phyloP scores from a whole-genome alignment of 2,888 invertebrate species.

The Drosophila lacicola region DNA sequence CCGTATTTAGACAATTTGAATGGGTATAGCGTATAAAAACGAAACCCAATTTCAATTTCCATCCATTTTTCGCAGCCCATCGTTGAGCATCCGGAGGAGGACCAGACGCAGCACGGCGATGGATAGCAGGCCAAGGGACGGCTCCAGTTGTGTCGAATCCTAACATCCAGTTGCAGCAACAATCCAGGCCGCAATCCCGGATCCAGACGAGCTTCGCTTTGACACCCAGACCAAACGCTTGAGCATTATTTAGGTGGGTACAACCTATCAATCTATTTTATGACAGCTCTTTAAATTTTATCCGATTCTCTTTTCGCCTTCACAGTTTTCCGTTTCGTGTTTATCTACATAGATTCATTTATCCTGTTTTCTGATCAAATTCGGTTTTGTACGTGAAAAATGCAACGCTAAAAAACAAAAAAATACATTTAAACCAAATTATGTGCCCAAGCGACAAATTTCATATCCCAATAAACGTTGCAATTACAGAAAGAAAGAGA shows the following conservation, averaged over 20 bases:
- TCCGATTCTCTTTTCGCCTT: conserved; percentile 1
- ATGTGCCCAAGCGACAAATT: too few species aligned
- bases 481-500: conserved; percentile 3
- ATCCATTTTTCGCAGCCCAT: conserved; percentile 12
- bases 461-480: conserved; percentile 16
- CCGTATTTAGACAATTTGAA: too few species aligned
- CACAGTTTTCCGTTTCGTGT: not conserved
- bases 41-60: not conserved
- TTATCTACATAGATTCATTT: not conserved
- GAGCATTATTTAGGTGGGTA: conserved; percentile 11
- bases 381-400: not conserved
- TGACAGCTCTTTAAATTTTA: not conserved
- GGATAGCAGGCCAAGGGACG: conserved; percentile 45
- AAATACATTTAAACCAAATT: not conserved
- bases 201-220: not conserved
- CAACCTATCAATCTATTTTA: not conserved
- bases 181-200: not conserved
- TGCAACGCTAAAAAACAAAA: not conserved
- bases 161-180: conserved; percentile 22
- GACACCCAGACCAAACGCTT: not conserved
- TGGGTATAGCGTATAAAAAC: not conserved
- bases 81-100: conserved; percentile 65
- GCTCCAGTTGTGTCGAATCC: conserved; percentile 36
- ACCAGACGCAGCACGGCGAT: conserved; percentile 81
- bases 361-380: too few species aligned